Base-by-base conservation (phyloP, 2,797 vertebrate species). In the Merluccius polli region DNA sequence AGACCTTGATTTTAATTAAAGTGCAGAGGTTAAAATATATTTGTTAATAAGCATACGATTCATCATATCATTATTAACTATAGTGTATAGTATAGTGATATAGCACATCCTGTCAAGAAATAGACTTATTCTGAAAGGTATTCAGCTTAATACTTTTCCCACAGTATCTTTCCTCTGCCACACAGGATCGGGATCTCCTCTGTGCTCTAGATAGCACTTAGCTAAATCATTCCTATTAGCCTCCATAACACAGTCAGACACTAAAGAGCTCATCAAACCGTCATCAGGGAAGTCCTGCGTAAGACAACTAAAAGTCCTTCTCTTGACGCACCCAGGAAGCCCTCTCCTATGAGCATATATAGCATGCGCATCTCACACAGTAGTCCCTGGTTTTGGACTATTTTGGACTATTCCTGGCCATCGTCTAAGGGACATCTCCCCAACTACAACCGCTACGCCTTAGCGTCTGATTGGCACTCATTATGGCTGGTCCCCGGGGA, bases 201-300 rank as follows among this genome's bases (percentile, higher is more conserved):
- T 30, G 44, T 71, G 44, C 63, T 79, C 81, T 44, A 73, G 30
- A 76, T 65, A 72, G 70, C 67, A 44, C 36, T 38, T 38, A 35
- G 52, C n/a, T 65, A 63, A n/a, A 74, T 77, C 68, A 44, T 76
- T 77, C 82, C 79, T 69, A 15, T 74, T 77, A 78, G 74, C 69
- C 52, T 79, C 78, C 70, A 74, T 74, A 73, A 83, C 78, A 78
- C 86, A 84, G 36, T 81, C 63, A 52, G 82, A 91, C 90, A 91
- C 89, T 88, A 78, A 83, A 89, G 80, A 78, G 80, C 80, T 72
- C 69, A 79, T 78, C 86, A 89, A 88, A 83, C 81, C 78, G 83
- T 38, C 36, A 12, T n/a, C n/a, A 9, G 36, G 36, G 36, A 38
- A 38, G 36, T 35, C 33, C 33, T 35, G 33, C 8, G 33, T 35